Evolutionary conservation across 2,888 invertebrate species (phyloP), one percentile per base, ranked within the genome.

Genomic region (Fragum fragum): DNA sequence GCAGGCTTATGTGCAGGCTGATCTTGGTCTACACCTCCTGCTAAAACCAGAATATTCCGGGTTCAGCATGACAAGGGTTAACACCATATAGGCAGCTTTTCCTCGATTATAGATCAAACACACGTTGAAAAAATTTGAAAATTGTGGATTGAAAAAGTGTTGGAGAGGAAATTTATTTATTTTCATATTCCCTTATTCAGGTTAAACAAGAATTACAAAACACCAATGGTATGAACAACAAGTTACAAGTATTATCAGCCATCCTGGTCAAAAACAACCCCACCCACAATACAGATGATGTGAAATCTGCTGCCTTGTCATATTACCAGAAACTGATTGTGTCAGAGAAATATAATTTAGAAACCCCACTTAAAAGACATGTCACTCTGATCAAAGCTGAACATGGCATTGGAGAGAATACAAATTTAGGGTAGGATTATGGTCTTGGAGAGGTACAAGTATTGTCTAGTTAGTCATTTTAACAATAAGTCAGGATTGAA

Each of bases 401-500:
- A 42, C 42, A 66, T 18, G 66, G 66, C 6, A 42, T 66, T 39
- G 36, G 42, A 14, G 66, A 39, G 1, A 66, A 66, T 42, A 36
- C 36, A 6, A 7, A 39, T 9, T 95, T 98, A 87, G 97, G 96
- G 85, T 96, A 97, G 88, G 98, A 99, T 95, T 99, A 99, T 95
- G 98, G 98, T 78, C 96, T 99, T 89, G 96, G 96, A 91, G 96
- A 97, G 95, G 98, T 98, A 70, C n/a, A n/a, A n/a, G n/a, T n/a
- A n/a, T n/a, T n/a, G n/a, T n/a, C n/a, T n/a, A n/a, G n/a, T n/a
- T n/a, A n/a, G n/a, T n/a, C n/a, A n/a, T n/a, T n/a, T n/a, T n/a
- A n/a, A n/a, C n/a, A n/a, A n/a, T n/a, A n/a, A n/a, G n/a, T n/a
- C 7, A 21, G 11, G 7, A 26, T 59, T 23, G 11, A 59, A 5